Evolutionary conservation across 2,888 invertebrate species (phyloP), one percentile per base, ranked within the genome.

Genomic region (Limnephilus lunatus): DNA sequence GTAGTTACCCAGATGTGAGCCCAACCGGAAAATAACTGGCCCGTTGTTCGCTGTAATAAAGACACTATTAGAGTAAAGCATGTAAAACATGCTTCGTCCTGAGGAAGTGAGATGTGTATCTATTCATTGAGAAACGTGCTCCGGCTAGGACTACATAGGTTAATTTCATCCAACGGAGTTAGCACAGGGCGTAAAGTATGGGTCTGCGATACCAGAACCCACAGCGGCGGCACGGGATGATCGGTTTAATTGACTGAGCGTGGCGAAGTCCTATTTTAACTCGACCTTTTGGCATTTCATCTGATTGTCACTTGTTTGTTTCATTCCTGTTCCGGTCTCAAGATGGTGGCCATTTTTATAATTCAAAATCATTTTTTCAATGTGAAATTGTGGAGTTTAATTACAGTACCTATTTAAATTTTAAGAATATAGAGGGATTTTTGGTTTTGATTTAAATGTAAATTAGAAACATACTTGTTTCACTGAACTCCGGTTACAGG

Each of bases 161-260:
- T 93, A 93, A 93, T 93, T 93, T 93, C 32, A 68, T 90, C 91
- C 89, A 35, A 83, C 83, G 53, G 92, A 93, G 92, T 93, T 93
- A 85, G 91, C 85, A 91, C 91, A 85, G 93, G 80, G 89, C 53
- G 92, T 90, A 48, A 87, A 80, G 85, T 85, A 82, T 90, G 44
- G 53, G 53, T 44, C 25, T 35, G 82, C 53, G 30, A 35, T 30
- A 48, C 81, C 7, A 85, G 87, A 44, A 89, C 9, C 25, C 9
- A 3, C 35, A 85, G 85, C 7, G 35, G 35, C 4, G 35, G 85
- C 25, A 68, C 68, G 85, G 85, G n/a, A 32, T 85, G n/a, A 39
- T 82, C 30, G 32, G 25, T 68, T 68, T 25, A 9, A 68, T 15
- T 14, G 48, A 48, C 48, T 48, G 48, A 48, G 48, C 44, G 44